Evolutionary conservation across 2,113 vertebrate genomes (phyloP).

Genomic region (Paraplagusia blochii): DNA sequence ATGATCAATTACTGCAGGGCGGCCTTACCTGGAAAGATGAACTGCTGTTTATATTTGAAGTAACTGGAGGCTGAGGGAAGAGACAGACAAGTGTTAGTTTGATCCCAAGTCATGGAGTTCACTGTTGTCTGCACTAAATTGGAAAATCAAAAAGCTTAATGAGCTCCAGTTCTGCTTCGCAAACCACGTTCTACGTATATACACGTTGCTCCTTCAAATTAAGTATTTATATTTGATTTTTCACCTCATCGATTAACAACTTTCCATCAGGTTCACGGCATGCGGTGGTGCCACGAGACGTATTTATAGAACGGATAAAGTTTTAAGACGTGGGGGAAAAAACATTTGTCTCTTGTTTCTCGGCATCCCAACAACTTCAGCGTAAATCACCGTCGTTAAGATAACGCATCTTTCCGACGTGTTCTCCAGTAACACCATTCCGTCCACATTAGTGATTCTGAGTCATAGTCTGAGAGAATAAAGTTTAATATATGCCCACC

Average conservation of each 20-base stretch:
- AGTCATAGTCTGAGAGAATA: not conserved
- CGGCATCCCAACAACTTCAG: not conserved
- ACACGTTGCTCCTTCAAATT: not conserved
- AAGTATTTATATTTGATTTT: not conserved
- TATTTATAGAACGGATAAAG: not conserved
- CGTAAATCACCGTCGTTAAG: not conserved
- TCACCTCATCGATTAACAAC: too few relatives aligned
- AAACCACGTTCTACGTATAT: not conserved
- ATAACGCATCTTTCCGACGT: not conserved
- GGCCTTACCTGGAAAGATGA: conserved; percentile 95
- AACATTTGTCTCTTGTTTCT: not conserved
- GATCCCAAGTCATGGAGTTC: conserved; percentile 1
- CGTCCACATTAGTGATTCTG: not conserved
- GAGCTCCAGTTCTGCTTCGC: not conserved
- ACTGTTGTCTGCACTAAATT: not conserved
- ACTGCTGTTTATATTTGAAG: conserved; percentile 98
- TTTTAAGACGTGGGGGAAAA: not conserved
- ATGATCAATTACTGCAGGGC: conserved; percentile 34
- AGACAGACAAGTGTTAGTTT: conserved; percentile 35
- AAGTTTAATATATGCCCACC: not conserved
- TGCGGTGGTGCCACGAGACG: not conserved
- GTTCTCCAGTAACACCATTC: not conserved
- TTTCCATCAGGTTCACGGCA: not conserved
- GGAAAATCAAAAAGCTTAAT: not conserved
- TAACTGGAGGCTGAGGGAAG: conserved; percentile 88